Percentiles rank a stretch among this genome's conserved stretches.
Conservation (phyloP, 2,113 vertebrate species). For the Sinosuthora webbiana region DNA sequence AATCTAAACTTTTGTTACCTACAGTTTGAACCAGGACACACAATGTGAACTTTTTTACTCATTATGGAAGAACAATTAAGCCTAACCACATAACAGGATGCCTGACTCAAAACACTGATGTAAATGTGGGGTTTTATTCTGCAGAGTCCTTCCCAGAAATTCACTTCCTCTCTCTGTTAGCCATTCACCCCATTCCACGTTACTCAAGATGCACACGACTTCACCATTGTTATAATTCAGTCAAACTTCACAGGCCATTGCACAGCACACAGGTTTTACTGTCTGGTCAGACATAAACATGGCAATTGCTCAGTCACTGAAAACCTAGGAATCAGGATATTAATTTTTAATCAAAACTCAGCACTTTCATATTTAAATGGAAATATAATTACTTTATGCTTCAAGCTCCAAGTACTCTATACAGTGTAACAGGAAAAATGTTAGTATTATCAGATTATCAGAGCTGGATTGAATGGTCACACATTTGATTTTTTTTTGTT, state of each 20-base stretch:
- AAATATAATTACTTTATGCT: not conserved
- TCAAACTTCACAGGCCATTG: not conserved
- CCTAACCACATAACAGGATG: not conserved
- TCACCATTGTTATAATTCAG: not conserved
- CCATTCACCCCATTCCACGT: not conserved
- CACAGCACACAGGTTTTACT: not conserved
- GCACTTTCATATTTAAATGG: not conserved
- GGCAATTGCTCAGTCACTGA: not conserved
- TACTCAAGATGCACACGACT: not conserved
- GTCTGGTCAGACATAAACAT: not conserved
- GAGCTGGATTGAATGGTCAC: not conserved
- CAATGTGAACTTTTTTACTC: not conserved
- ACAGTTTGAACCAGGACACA: not conserved
- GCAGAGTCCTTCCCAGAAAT: not conserved
- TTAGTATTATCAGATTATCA: not conserved
- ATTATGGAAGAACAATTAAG: not conserved
- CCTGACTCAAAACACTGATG: not conserved
- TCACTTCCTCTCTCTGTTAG: not conserved
- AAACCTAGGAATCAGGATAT: not conserved
- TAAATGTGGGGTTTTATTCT: not conserved
- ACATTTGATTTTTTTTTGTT: not conserved
- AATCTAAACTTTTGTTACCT: not conserved
- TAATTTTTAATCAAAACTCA: not conserved
- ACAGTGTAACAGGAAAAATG: not conserved
- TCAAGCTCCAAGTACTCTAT: not conserved